These are phyloP conservation scores for Lutraria lutraria DNA, from an alignment of 2,888 invertebrate species.

Conservation along the genomic window DNA sequence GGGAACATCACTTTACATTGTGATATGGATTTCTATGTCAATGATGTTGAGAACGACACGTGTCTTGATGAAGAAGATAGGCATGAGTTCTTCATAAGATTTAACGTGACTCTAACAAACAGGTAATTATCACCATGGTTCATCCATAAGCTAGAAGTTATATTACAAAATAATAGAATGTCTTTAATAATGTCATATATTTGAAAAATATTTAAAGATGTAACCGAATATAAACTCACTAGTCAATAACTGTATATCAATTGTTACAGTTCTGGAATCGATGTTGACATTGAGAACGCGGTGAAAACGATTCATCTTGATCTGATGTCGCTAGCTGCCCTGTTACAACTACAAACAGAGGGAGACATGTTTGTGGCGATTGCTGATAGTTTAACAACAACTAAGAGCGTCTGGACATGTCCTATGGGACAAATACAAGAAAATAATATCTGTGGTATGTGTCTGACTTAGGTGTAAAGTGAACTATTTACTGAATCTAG, in stretches of 20 bases:
- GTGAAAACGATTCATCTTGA: conserved; percentile 73
- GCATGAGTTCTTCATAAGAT: conserved; percentile 56
- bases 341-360: conserved; percentile 65
- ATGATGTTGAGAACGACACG: conserved; percentile 32
- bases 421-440: conserved; percentile 76
- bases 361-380: conserved; percentile 72
- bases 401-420: conserved; percentile 74
- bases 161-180: too few species aligned
- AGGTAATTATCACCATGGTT: conserved; percentile 38
- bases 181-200: too few species aligned
- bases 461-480: not conserved
- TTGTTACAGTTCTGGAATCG: conserved; percentile 38
- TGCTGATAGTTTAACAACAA: conserved; percentile 69
- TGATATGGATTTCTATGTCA: conserved; percentile 22
- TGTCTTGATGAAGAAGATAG: conserved; percentile 56
- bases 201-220: too few species aligned
- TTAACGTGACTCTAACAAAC: conserved; percentile 66
- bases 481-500: too few species aligned
- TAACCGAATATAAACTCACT: too few species aligned
- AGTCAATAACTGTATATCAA: too few species aligned
- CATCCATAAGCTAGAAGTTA: too few species aligned
- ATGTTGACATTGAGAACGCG: conserved; percentile 66
- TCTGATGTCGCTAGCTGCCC: conserved; percentile 72
- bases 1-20: conserved; percentile 57
- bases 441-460: conserved; percentile 78